These are phyloP conservation scores for Dione vanillae DNA, from an alignment of 2,888 invertebrate genomes.

Conservation along the genomic window DNA sequence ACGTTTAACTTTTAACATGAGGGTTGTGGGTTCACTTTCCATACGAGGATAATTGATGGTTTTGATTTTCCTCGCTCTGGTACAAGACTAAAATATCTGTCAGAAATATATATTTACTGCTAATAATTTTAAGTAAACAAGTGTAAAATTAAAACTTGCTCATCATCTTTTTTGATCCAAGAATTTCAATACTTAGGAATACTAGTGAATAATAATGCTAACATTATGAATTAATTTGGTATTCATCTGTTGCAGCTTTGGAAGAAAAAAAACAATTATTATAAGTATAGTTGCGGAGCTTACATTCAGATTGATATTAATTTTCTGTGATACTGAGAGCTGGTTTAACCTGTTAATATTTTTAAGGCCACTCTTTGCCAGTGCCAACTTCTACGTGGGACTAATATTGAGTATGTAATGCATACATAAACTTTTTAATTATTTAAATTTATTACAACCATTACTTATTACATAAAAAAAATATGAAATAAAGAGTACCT, in stretches of 20 bases:
- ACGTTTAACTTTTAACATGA: no score
- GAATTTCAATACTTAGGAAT: neutral
- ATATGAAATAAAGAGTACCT: no score
- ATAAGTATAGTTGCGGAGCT: conserved; percentile 60
- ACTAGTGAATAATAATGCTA: neutral
- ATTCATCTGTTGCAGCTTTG: conserved; percentile 63
- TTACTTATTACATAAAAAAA: no score
- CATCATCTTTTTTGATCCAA: neutral
- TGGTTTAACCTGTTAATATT: conserved; percentile 73
- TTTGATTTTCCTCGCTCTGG: no score
- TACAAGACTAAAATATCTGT: no score
- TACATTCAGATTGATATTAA: conserved; percentile 58
- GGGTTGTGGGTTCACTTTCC: no score
- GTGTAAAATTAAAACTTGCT: neutral
- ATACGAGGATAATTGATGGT: no score
- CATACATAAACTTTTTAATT: neutral
- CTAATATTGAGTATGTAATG: conserved; percentile 63
- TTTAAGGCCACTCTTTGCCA: conserved; percentile 66
- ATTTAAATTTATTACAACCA: no score
- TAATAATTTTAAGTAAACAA: no score
- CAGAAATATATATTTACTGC: no score
- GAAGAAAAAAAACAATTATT: conserved; percentile 63
- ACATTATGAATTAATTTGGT: no score
- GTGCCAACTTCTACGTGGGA: conserved; percentile 65
- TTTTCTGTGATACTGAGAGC: conserved; percentile 69